A percentile compares a stretch with the other conserved stretches of the same genome.
These are phyloP conservation scores for Formicarius rufipectus DNA, from an alignment of 2,113 vertebrate genomes.

Conservation along the genomic window DNA sequence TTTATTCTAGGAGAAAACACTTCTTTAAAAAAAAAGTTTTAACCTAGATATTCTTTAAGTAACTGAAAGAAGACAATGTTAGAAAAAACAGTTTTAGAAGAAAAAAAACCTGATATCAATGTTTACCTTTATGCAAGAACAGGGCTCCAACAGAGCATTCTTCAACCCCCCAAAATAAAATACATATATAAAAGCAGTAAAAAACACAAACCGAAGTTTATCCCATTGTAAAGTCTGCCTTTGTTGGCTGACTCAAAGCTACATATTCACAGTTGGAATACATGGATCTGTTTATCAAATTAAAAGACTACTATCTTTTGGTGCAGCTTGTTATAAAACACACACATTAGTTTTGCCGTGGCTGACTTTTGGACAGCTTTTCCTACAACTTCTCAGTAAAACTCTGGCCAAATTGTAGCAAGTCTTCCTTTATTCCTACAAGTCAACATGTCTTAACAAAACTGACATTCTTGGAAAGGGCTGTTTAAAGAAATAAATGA, in stretches of 20 bases:
- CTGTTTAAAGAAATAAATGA: background rate
- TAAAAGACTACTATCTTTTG: background rate
- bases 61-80: background rate
- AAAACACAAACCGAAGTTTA: background rate
- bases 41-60: background rate
- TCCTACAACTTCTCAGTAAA: background rate
- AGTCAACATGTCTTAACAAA: background rate
- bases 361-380: background rate
- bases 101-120: background rate
- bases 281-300: background rate
- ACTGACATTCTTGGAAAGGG: background rate
- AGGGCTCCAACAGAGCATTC: background rate
- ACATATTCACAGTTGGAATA: background rate
- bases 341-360: accelerated
- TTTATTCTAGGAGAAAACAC: background rate
- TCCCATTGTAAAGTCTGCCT: background rate
- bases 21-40: background rate
- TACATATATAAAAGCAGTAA: background rate
- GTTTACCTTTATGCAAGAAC: background rate
- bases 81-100: background rate
- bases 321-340: background rate
- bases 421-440: background rate
- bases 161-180: background rate
- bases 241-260: background rate
- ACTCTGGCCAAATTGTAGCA: background rate